Base-by-base conservation (phyloP, 2,113 vertebrate genomes). In the Peromyscus californicus region DNA sequence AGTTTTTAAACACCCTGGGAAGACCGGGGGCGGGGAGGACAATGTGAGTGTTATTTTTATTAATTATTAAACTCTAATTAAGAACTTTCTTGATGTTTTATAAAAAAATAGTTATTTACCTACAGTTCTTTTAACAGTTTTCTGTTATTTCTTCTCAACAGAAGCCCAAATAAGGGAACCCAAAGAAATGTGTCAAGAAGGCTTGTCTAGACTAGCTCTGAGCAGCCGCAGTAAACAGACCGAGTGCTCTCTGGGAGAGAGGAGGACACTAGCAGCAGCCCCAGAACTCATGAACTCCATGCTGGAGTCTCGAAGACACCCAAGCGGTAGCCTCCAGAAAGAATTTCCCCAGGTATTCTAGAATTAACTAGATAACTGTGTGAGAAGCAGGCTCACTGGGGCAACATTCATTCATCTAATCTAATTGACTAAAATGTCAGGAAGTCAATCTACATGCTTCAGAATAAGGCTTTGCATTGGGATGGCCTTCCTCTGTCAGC, bases 181-280 rank as follows among this genome's bases (percentile, higher is more conserved):
- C 83, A 98, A 99, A 78, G 99, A 99, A 98, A 98, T 99, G 99
- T 98, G 98, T 95, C 99, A 99, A 98, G 99, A 99, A 96, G 99
- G 98, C 39, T 98, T 99, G 4, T 98, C 98, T 5, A 99, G 99
- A 92, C 99, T 99, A 75, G 98, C 98, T 79, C 98, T 98, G 97
- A 99, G 98, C 94, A 99, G 98, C 76, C 97, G 98, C 96, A 99
- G 99, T 11, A 99, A 99, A 69, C 99, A 99, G 98, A 98, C 99
- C 2, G 98, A 99, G 2, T 99, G 99, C 98, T 97, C 99, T 48
- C 98, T 99, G 97, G 99, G 99, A 70, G 99, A 99, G 92, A 98
- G 99, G 76, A 98, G 98, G 10, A 98, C 98, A 0, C 97, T 99
- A 67, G 98, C 99, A 95, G 99, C 98, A 94, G 99, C 99, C 94